phyloP scores from a whole-genome alignment of 2,113 vertebrate genomes.

The Lamprotornis superbus region DNA sequence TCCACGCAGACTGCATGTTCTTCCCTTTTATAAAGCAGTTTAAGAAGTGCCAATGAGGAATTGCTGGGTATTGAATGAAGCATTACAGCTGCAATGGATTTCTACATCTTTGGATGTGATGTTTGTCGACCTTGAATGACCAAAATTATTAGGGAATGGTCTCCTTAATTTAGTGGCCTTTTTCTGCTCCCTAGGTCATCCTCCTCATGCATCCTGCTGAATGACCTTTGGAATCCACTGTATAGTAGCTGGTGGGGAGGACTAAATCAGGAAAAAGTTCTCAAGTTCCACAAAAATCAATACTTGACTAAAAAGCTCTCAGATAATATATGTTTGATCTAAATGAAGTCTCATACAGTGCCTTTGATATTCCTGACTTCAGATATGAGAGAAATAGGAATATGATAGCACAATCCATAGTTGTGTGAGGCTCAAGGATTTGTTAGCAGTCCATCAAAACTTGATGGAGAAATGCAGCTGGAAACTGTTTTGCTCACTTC shows the following conservation, averaged over 20 bases:
- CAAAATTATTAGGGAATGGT: neutral
- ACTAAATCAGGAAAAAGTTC: neutral
- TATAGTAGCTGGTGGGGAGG: neutral
- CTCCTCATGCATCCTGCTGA: neutral
- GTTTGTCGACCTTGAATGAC: neutral
- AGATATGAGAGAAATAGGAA: neutral
- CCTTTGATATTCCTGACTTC: neutral
- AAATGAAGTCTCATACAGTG: neutral
- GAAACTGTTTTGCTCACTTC: neutral
- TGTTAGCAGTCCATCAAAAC: neutral
- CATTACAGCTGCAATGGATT: neutral
- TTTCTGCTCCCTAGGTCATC: neutral
- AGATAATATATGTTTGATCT: neutral
- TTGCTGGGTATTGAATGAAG: neutral
- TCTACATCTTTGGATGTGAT: neutral
- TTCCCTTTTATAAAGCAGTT: neutral
- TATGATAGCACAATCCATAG: neutral
- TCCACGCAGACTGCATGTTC: neutral
- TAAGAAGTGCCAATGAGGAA: neutral
- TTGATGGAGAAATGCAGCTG: neutral
- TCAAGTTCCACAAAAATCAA: neutral
- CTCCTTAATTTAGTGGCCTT: neutral
- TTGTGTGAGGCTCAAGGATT: neutral
- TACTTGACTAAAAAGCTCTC: neutral
- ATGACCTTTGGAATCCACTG: neutral